Evolutionary conservation across 2,888 invertebrate species (phyloP).

Genomic region (Tetrapedia diversipes): DNA sequence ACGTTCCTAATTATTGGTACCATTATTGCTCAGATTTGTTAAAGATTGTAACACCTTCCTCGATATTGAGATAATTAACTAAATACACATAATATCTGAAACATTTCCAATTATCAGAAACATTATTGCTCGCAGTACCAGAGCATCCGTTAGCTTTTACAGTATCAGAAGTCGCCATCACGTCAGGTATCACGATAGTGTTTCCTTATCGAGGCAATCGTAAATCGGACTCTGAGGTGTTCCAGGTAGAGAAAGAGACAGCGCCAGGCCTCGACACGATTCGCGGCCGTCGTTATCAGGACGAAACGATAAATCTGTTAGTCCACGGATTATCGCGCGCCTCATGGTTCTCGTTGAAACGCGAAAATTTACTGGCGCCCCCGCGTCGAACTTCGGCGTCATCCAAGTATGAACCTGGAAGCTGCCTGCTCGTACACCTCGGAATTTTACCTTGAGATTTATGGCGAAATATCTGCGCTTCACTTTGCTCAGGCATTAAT

Average conservation of each 20-base stretch:
- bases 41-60: too few species aligned
- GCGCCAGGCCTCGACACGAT: constrained; percentile 53
- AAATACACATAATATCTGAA: too few species aligned
- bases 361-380: constrained; percentile 50
- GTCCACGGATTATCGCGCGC: constrained; percentile 54
- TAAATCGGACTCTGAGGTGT: constrained; percentile 66
- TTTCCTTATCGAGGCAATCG: constrained; percentile 72
- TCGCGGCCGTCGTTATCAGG: constrained; percentile 57
- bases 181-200: constrained; percentile 32
- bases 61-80: too few species aligned
- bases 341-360: constrained; percentile 37
- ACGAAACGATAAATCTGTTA: constrained; percentile 61
- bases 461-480: constrained; percentile 31
- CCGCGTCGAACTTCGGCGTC: constrained; percentile 41
- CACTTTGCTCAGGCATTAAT: constrained; percentile 44
- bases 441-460: constrained; percentile 59
- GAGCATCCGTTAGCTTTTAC: not conserved
- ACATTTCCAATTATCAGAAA: too few species aligned
- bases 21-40: too few species aligned
- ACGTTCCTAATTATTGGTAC: too few species aligned
- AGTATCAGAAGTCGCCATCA: constrained; percentile 33
- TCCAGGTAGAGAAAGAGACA: constrained; percentile 35
- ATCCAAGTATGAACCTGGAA: constrained; percentile 48
- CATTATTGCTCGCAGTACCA: too few species aligned
- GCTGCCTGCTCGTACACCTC: constrained; percentile 39